Evolutionary conservation across 2,797 vertebrate genomes (phyloP).

Genomic region (Smutsia gigantea): DNA sequence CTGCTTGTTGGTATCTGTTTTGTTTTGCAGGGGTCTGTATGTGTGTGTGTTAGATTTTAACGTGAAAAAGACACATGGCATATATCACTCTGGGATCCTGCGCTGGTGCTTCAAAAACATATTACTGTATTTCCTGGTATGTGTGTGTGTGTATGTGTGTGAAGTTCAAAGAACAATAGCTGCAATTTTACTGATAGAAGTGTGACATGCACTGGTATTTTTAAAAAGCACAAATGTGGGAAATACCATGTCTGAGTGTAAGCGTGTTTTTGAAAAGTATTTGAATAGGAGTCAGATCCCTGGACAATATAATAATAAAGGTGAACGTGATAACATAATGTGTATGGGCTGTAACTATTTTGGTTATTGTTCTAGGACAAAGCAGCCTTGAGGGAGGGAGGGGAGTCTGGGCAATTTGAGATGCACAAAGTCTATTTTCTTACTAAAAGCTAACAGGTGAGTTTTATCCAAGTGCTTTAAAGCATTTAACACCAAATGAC

Average conservation of each 20-base stretch:
- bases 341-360: background rate
- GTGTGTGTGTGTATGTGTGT: background rate
- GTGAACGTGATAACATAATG: background rate
- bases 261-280: background rate
- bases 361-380: background rate
- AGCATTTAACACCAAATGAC: background rate
- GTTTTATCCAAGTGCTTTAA: background rate
- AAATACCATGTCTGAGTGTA: background rate
- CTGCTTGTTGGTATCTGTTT: background rate
- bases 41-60: background rate
- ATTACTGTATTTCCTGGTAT: background rate
- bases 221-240: background rate
- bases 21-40: background rate
- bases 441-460: conserved; percentile 5
- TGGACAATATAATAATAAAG: background rate
- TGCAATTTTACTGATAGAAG: background rate
- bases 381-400: background rate
- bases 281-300: background rate
- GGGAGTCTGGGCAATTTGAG: background rate
- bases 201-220: background rate
- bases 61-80: background rate
- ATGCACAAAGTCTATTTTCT: conserved; percentile 2
- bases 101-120: background rate
- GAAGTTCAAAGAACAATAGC: background rate
- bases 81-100: background rate